Percentiles rank a stretch among this genome's conserved stretches.
Evolutionary conservation across 2,797 vertebrate species (phyloP).

Genomic region (Astyanax mexicanus): DNA sequence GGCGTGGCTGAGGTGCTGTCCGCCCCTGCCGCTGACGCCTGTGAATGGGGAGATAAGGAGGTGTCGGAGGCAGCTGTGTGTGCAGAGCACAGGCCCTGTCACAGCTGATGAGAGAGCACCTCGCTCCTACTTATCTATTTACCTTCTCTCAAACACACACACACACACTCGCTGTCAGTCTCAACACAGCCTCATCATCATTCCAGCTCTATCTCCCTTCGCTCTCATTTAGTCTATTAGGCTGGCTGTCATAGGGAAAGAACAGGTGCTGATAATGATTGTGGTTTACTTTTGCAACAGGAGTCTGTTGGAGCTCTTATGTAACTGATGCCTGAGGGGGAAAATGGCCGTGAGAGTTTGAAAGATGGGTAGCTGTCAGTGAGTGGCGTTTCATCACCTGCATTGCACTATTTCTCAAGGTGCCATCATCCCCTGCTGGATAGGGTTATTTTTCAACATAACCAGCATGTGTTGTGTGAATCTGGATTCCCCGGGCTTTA

Average conservation of each 20-base stretch:
- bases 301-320: conserved; percentile 11
- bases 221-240: conserved; percentile 53
- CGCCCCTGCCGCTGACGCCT: conserved; percentile 26
- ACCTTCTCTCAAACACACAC: conserved; percentile 11
- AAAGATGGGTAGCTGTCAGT: conserved; percentile 41
- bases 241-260: conserved; percentile 40
- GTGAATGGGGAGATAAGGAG: conserved; percentile 51
- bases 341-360: conserved; percentile 42
- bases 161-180: conserved; percentile 11
- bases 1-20: conserved; percentile 25
- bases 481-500: conserved; percentile 13
- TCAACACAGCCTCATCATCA: conserved; percentile 13
- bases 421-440: conserved; percentile 38
- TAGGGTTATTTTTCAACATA: conserved; percentile 46
- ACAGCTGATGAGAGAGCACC: conserved; percentile 43
- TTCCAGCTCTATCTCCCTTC: conserved; percentile 24
- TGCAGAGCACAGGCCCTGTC: conserved; percentile 48
- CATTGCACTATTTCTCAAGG: conserved; percentile 46
- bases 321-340: conserved; percentile 23
- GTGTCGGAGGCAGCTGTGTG: conserved; percentile 44
- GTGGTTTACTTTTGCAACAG: conserved; percentile 22
- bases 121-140: conserved; percentile 43
- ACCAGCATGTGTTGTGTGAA: conserved; percentile 18
- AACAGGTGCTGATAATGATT: conserved; percentile 45
- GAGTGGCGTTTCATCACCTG: conserved; percentile 41